Base-by-base conservation (phyloP, 2,888 invertebrate genomes). In the Nasonia oneida region DNA sequence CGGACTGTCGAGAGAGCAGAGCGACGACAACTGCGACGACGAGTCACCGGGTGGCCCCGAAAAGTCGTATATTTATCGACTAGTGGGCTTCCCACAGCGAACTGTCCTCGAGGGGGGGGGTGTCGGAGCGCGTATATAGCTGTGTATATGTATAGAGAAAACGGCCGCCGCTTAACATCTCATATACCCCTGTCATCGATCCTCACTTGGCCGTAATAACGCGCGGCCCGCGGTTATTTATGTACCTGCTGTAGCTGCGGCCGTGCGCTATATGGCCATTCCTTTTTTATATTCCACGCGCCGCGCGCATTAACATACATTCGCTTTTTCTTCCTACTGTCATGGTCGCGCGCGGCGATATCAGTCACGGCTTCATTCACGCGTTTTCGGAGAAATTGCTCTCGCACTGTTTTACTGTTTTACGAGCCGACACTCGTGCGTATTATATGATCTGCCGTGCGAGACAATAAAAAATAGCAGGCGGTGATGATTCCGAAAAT, bases 41-140 rank as follows among this genome's bases (percentile, higher is more conserved):
- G 87, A 74, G 89, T 88, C 90, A 89, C 89, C 90, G 91, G 91
- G 91, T 91, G 92, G 91, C 78, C 90, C 89, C 89, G 87, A 89
- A 90, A 90, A 90, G 90, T 90, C 90, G 90, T 91, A 91, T 91
- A 91, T 92, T 90, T 91, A 89, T 90, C 84, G 82, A 29, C 80
- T 73, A 82, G 76, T 23, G 89, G 91, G 90, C 91, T 91, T 91
- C 92, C 91, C 90, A 91, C 90, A 89, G 91, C 42, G 47, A 42
- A 42, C 12, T 92, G 91, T 91, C 91, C 89, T 90, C 92, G 89
- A 89, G 89, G 89, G 89, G 89, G 89, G 90, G 90, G 89, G 71
- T 29, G 77, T 50, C 77, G 71, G 81, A 57, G 33, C 76, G 81
- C 84, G 33, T 5, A 29, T 29, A 29, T 29, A 77, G 64, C 18